phyloP scores from a whole-genome alignment of 2,113 vertebrate genomes.

The Desmodus rotundus region DNA sequence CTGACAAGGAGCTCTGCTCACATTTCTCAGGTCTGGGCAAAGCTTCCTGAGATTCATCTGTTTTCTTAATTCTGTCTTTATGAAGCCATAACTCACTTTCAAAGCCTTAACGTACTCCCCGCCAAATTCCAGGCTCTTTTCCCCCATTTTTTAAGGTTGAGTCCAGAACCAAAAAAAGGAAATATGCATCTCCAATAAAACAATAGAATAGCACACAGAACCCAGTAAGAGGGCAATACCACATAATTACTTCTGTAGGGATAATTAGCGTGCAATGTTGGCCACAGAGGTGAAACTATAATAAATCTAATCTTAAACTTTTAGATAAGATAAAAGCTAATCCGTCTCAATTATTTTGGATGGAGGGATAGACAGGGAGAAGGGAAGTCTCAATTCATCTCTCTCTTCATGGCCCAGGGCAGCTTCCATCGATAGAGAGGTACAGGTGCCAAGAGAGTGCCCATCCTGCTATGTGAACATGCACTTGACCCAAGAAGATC shows the following conservation, averaged over 20 bases:
- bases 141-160: not conserved
- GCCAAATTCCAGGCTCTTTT: not conserved
- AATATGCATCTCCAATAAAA: not conserved
- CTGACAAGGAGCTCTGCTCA: not conserved
- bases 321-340: not conserved
- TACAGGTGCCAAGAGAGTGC: not conserved
- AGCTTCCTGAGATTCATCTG: conserved; percentile 50
- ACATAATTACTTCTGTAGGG: not conserved
- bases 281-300: not conserved
- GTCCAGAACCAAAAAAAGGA: not conserved
- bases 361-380: not conserved
- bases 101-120: not conserved
- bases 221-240: not conserved
- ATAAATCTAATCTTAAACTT: not conserved
- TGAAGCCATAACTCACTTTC: conserved; percentile 48
- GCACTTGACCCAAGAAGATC: not conserved
- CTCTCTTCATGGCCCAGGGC: not conserved
- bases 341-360: not conserved
- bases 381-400: not conserved
- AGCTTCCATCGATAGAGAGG: not conserved
- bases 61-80: conserved; percentile 54
- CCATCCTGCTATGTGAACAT: not conserved
- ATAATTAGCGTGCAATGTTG: not conserved
- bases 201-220: not conserved
- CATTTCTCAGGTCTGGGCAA: conserved; percentile 48